Base-by-base conservation (phyloP, 2,888 invertebrate species). In the Pecten maximus region DNA sequence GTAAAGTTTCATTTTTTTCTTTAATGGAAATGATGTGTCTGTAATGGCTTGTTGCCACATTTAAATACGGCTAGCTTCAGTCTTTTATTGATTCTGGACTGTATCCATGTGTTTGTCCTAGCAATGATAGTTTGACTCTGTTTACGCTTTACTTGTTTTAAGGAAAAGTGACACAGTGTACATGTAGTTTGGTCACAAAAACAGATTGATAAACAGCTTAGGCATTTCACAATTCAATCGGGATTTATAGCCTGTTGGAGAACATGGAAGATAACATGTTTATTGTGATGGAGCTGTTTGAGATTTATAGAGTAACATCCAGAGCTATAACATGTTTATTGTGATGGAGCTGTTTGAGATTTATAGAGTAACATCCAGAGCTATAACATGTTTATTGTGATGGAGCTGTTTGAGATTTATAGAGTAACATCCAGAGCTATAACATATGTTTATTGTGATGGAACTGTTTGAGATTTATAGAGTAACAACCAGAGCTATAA, bases 1-100 rank as follows among this genome's bases (percentile, higher is more conserved):
- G 6, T 54, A 23, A 54, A 54, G 6, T 54, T 54, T 74, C 28
- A 6, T n/a, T 60, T 60, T 74, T 74, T 74, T 15, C 74, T 74
- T 28, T 35, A 74, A 74, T 35, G 28, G 74, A 74, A 10, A 74
- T 74, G 74, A 74, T 28, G 35, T 35, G 74, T 74, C 44, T 44
- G n/a, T n/a, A 60, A 74, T 74, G 74, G 35, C 74, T 12, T 23
- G 0, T 28, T 74, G 74, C 74, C 23, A 12, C 74, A 74, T 74
- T 74, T 74, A 74, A 74, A 74, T 74, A 74, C 23, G 60, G 60
- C 74, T 35, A 35, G 74, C 35, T 74, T 35, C 74, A 35, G 74
- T 12, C 35, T 6, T 74, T 10, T 74, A 74, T 74, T 28, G 74
- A 74, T 74, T 74, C 74, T 74, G 74, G 74, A 74, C 35, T 28